Conservation (phyloP, 2,797 vertebrate genomes). For the Discoglossus pictus region DNA sequence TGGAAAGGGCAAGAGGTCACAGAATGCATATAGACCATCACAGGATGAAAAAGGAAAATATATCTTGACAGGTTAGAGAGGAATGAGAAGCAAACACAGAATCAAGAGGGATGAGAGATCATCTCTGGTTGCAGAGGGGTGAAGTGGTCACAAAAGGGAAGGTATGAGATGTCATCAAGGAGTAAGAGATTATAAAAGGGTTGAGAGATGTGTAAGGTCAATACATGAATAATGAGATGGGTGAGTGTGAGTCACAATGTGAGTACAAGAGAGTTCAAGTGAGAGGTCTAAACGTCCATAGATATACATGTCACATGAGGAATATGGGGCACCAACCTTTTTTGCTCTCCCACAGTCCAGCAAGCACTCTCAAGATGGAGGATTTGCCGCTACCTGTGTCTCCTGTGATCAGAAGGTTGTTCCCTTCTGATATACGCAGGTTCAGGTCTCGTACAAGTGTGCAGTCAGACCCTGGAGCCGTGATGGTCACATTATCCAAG, state of each 20-base stretch:
- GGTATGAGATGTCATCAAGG: too few relatives aligned
- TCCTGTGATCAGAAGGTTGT: slow-evolving; percentile 86
- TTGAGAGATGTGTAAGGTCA: too few relatives aligned
- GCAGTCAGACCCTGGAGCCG: slow-evolving; percentile 78
- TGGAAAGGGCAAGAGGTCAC: too few relatives aligned
- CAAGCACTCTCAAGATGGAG: slow-evolving; percentile 87
- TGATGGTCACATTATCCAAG: slow-evolving; percentile 81
- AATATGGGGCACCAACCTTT: slow-evolving; percentile 68
- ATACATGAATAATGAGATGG: too few relatives aligned
- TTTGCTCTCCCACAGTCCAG: slow-evolving; percentile 84
- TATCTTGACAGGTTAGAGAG: not conserved
- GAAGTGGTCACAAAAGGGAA: too few relatives aligned
- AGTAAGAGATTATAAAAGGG: too few relatives aligned
- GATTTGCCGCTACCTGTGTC: slow-evolving; percentile 97
- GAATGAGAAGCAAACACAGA: not conserved
- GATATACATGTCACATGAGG: not conserved
- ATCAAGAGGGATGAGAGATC: too few relatives aligned
- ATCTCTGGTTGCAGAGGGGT: too few relatives aligned
- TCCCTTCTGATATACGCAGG: slow-evolving; percentile 81
- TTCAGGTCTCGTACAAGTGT: slow-evolving; percentile 87
- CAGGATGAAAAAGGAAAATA: too few relatives aligned
- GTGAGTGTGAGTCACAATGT: too few relatives aligned
- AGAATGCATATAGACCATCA: too few relatives aligned
- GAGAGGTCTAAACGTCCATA: not conserved
- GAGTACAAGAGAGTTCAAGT: not conserved